Percentiles rank a stretch among this genome's conserved stretches.
Conservation (phyloP, 37 sponge, comb jelly and placozoan species). For the Theonella swinhoei region DNA sequence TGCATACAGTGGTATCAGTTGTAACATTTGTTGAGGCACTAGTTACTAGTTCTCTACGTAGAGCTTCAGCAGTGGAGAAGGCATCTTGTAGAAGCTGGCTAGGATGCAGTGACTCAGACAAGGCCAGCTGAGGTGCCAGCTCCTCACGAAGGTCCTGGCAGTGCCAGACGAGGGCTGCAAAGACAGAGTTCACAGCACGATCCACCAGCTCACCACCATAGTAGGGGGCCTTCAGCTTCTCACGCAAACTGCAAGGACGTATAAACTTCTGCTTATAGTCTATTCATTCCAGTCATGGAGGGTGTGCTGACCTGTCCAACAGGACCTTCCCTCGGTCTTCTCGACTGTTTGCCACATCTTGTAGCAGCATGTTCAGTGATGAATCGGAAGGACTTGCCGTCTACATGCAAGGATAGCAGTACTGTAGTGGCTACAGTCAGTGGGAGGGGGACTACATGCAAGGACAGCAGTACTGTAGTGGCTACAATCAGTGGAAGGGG, state of each 20-base stretch:
- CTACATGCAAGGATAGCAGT: constrained; percentile 17
- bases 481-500: not conserved
- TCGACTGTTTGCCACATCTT: constrained; percentile 47
- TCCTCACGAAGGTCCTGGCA: constrained; percentile 83
- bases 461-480: not conserved
- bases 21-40: not conserved
- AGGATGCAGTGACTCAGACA: constrained; percentile 3
- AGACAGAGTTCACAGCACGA: constrained; percentile 80
- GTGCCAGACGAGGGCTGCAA: constrained; percentile 96
- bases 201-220: constrained; percentile 86
- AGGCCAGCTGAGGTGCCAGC: constrained; percentile 17
- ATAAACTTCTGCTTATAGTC: not conserved
- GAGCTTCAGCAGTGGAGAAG: constrained; percentile 58
- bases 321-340: constrained; percentile 3
- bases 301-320: constrained; percentile 17
- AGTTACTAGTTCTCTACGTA: constrained; percentile 76
- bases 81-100: constrained; percentile 51
- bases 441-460: not conserved
- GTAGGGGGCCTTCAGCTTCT: constrained; percentile 33
- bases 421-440: not conserved
- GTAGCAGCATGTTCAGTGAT: constrained; percentile 34
- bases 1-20: not conserved
- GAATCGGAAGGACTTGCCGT: constrained; percentile 70
- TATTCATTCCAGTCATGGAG: not conserved
- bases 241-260: constrained; percentile 53